Evolutionary conservation across 2,888 invertebrate species (phyloP).

Genomic region (Eupeodes latifasciatus): DNA sequence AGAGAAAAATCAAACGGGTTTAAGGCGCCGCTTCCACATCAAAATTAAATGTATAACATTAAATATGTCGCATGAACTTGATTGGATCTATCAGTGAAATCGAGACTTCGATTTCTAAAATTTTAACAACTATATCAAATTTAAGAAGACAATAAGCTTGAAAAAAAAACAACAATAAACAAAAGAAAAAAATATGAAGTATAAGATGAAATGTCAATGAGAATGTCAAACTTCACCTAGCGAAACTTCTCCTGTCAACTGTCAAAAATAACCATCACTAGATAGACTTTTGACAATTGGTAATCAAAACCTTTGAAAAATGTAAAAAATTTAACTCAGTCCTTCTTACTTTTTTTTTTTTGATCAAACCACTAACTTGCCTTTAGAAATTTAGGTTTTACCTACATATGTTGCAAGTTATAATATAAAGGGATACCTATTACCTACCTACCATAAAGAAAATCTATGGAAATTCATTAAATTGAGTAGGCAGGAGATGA

Average conservation of each 20-base stretch:
- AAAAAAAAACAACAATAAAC: too few species aligned
- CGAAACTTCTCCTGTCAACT: too few species aligned
- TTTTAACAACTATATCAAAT: too few species aligned
- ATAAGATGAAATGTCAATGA: too few species aligned
- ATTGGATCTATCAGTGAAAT: not conserved
- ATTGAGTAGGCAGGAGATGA: constrained; percentile 53
- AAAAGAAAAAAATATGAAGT: too few species aligned
- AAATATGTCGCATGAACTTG: not conserved
- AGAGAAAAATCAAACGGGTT: constrained; percentile 51
- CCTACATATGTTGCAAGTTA: constrained; percentile 5
- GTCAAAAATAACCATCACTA: too few species aligned
- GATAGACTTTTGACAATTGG: too few species aligned
- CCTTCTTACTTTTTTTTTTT: not conserved
- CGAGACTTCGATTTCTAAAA: too few species aligned
- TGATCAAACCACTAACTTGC: not conserved
- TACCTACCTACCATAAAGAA: not conserved
- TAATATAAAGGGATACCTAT: constrained; percentile 18
- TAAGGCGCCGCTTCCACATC: constrained; percentile 52
- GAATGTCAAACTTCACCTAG: too few species aligned
- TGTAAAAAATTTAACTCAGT: too few species aligned
- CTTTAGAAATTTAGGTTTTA: not conserved
- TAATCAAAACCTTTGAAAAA: too few species aligned
- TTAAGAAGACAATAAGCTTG: too few species aligned
- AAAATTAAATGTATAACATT: not conserved
- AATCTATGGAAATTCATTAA: constrained; percentile 40